Percentiles rank a stretch among this genome's conserved stretches.
These are phyloP conservation scores for Acipenser oxyrinchus DNA, from an alignment of 2,797 vertebrate genomes.

Conservation along the genomic window DNA sequence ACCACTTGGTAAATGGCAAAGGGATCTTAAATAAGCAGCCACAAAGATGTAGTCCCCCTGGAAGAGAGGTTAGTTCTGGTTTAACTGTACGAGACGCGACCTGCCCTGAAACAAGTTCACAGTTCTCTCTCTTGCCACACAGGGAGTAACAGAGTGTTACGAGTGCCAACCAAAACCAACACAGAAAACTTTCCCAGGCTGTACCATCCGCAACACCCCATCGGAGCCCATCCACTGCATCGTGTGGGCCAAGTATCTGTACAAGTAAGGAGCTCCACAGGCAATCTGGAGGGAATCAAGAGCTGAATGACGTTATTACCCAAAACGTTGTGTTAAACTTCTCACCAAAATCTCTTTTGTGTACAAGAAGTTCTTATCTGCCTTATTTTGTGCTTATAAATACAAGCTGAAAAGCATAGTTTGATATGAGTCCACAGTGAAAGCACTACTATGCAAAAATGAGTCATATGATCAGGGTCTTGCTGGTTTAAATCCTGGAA, in stretches of 20 bases:
- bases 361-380: too few species aligned
- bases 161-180: constrained; percentile 95
- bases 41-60: too few species aligned
- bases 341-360: background rate
- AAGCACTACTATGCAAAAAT: too few species aligned
- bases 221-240: constrained; percentile 98
- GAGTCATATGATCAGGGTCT: too few species aligned
- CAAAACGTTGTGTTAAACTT: background rate
- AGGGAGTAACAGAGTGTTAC: constrained; percentile 95
- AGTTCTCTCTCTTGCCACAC: background rate
- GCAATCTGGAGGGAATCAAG: background rate
- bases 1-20: too few species aligned
- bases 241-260: constrained; percentile 97
- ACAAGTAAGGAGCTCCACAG: constrained; percentile 71
- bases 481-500: too few species aligned
- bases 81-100: too few species aligned
- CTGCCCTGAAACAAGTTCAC: background rate
- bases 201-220: constrained; percentile 95
- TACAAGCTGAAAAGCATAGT: too few species aligned
- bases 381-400: too few species aligned
- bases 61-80: too few species aligned
- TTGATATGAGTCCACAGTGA: too few species aligned
- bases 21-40: too few species aligned
- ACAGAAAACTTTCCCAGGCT: constrained; percentile 97
- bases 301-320: background rate